A percentile compares a stretch with the other conserved stretches of the same genome.
Evolutionary conservation across 2,888 invertebrate species (phyloP).

Genomic region (Epirrita christyi): DNA sequence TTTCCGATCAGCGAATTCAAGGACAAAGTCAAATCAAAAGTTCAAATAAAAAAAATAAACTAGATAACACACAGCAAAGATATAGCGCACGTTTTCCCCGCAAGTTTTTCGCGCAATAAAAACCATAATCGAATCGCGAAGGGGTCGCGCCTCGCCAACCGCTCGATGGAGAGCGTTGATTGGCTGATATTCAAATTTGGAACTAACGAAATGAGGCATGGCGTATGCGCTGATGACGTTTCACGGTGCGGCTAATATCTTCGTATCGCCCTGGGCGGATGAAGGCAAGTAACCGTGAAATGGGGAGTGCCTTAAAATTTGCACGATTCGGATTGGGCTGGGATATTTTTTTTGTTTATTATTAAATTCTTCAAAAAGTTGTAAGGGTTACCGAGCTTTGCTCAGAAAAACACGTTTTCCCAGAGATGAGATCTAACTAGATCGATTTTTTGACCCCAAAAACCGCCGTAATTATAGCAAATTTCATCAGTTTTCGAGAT

Average conservation of each 20-base stretch:
- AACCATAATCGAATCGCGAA: constrained; percentile 67
- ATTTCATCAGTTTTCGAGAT: too few species aligned
- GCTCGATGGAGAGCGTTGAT: constrained; percentile 68
- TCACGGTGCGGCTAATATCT: constrained; percentile 78
- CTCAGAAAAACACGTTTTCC: too few species aligned
- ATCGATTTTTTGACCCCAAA: too few species aligned
- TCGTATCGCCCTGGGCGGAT: constrained; percentile 62
- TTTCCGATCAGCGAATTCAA: too few species aligned
- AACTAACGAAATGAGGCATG: constrained; percentile 69
- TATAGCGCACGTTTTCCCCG: constrained; percentile 1
- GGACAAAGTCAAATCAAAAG: too few species aligned
- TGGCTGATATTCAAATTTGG: constrained; percentile 82
- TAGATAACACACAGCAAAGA: too few species aligned
- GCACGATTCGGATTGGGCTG: constrained; percentile 33
- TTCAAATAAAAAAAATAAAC: too few species aligned
- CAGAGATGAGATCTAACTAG: too few species aligned
- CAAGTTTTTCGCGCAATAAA: constrained; percentile 49
- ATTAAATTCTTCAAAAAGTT: too few species aligned
- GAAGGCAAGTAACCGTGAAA: constrained; percentile 67
- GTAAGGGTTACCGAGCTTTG: too few species aligned
- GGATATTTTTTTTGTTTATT: too few species aligned
- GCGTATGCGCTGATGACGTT: constrained; percentile 70
- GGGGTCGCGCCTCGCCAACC: constrained; percentile 66
- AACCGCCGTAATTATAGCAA: too few species aligned
- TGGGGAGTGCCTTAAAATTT: constrained; percentile 63